Conservation (phyloP, 2,888 invertebrate species). For the Zhuqinia jingwanae region DNA sequence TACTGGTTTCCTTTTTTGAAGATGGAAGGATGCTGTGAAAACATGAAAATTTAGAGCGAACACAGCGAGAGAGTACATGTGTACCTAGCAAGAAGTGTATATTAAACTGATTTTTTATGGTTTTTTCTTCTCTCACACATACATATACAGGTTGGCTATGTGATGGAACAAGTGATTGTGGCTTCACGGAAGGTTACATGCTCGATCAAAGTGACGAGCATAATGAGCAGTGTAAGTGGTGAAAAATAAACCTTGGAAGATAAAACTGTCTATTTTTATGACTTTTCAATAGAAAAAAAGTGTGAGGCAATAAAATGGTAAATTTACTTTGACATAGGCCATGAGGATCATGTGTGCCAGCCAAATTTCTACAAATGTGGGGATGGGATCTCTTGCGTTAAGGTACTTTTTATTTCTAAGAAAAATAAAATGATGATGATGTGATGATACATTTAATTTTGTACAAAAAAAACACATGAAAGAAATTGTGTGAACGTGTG, state of each 20-base stretch:
- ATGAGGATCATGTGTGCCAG: conserved; percentile 85
- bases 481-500: not conserved
- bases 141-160: conserved; percentile 85
- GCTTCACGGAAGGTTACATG: conserved; percentile 82
- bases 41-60: conserved; percentile 17
- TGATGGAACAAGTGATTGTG: conserved; percentile 90
- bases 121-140: not conserved
- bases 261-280: conserved; percentile 15
- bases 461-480: too few species aligned
- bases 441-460: not conserved
- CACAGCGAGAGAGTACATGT: not conserved
- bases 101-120: not conserved
- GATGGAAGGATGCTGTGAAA: not conserved
- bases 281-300: not conserved
- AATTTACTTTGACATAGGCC: conserved; percentile 81
- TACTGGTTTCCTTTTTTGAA: conserved; percentile 15
- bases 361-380: conserved; percentile 87
- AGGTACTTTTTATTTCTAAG: conserved; percentile 37
- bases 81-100: too few species aligned
- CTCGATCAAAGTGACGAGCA: conserved; percentile 87
- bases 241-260: conserved; percentile 48
- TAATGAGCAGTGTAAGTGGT: conserved; percentile 84
- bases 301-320: not conserved
- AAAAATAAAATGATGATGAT: not conserved
- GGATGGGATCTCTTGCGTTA: conserved; percentile 84